Percentiles rank a stretch among this genome's conserved stretches.
Conservation (phyloP, 53 echinoderm and acorn worm species). For the Paelopatides confundens region DNA sequence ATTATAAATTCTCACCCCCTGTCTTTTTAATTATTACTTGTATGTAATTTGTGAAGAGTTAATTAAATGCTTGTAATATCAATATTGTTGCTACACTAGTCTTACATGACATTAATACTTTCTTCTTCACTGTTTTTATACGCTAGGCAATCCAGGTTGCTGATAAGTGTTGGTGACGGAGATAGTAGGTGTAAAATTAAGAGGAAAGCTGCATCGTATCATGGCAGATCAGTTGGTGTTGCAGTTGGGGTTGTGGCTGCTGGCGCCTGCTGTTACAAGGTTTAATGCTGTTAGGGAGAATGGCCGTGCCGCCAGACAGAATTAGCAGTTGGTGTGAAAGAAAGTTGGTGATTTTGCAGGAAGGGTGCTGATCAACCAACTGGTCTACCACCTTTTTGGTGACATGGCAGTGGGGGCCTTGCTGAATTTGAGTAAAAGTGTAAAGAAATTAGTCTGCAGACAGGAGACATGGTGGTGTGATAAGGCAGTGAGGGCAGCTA, state of each 20-base stretch:
- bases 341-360: not conserved
- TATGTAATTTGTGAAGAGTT: no score
- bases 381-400: not conserved
- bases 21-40: no score
- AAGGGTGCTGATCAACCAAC: not conserved
- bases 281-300: constrained; percentile 17
- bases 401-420: not conserved
- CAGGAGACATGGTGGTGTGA: not conserved
- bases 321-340: constrained; percentile 23
- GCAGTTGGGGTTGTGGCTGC: not conserved
- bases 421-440: not conserved
- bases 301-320: constrained; percentile 18
- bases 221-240: constrained; percentile 18
- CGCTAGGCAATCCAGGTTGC: constrained; percentile 37
- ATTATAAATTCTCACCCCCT: no score
- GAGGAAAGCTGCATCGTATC: constrained; percentile 19
- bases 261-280: not conserved
- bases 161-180: constrained; percentile 25
- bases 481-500: not conserved
- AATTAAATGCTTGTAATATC: no score
- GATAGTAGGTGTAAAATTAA: constrained; percentile 36
- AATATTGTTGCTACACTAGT: not conserved
- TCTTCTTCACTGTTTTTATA: constrained; percentile 22
- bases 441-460: not conserved
- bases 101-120: not conserved